These are phyloP conservation scores for Threskiornis aethiopicus DNA, from an alignment of 2,797 vertebrate species.

Conservation along the genomic window DNA sequence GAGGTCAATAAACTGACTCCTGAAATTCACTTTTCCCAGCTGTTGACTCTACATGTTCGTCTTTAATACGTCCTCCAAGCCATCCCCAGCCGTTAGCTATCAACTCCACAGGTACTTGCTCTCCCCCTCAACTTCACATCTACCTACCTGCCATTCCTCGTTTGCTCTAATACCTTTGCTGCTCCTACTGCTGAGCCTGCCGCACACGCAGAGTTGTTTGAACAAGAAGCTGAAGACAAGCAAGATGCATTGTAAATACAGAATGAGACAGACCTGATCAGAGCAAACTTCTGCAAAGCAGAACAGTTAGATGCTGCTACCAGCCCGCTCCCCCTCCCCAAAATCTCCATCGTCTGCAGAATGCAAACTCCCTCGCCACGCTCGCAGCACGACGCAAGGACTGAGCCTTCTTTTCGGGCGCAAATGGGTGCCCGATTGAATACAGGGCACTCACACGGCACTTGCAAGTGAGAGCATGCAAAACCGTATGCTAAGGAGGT, in stretches of 20 bases:
- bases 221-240: not conserved
- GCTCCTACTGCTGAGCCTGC: not conserved
- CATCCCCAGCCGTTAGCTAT: not conserved
- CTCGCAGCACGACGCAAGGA: rapidly evolving
- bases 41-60: not conserved
- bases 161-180: not conserved
- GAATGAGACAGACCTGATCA: not conserved
- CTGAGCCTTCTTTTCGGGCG: not conserved
- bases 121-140: not conserved
- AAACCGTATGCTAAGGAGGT: not conserved
- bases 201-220: not conserved
- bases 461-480: not conserved
- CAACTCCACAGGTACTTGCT: not conserved
- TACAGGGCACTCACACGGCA: not conserved
- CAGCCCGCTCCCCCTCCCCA: not conserved
- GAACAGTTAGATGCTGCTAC: not conserved
- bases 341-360: not conserved
- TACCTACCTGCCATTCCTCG: rapidly evolving
- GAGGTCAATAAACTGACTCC: not conserved
- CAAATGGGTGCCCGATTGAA: rapidly evolving
- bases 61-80: not conserved
- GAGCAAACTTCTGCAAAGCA: not conserved
- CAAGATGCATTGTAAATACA: rapidly evolving
- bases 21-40: not conserved
- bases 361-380: rapidly evolving